Percentiles rank a stretch among this genome's conserved stretches.
These are phyloP conservation scores for Leucopternis melanops DNA, from an alignment of 2,113 vertebrate species.

Conservation along the genomic window DNA sequence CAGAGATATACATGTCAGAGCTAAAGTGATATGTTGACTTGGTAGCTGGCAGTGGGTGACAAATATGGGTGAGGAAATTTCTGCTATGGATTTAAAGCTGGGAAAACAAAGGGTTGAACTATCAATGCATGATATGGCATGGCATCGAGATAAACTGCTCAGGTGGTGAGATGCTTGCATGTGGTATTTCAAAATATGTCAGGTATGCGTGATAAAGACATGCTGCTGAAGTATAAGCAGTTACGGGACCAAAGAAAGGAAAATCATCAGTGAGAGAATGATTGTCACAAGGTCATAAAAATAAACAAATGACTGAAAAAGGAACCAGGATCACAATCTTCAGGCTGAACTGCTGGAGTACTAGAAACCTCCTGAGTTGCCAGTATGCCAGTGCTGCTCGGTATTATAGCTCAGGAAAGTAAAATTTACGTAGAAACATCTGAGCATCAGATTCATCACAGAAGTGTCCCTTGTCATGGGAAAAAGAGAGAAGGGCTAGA, in stretches of 20 bases:
- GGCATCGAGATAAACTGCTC: neutral
- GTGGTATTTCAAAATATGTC: neutral
- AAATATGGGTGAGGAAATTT: neutral
- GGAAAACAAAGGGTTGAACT: neutral
- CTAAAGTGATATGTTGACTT: neutral
- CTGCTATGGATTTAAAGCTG: neutral
- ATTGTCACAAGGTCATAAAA: neutral
- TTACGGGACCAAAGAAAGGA: neutral
- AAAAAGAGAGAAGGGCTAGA: neutral
- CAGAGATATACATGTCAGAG: neutral
- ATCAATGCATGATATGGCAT: too few relatives aligned
- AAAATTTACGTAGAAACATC: neutral
- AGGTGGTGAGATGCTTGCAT: neutral
- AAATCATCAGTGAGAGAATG: neutral
- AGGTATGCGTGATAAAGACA: neutral
- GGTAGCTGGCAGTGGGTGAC: neutral
- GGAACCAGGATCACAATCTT: neutral
- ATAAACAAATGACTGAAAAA: neutral
- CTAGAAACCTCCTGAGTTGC: neutral
- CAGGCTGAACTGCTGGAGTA: neutral
- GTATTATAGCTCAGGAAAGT: neutral
- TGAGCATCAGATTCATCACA: neutral
- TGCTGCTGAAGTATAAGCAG: neutral
- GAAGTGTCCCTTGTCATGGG: neutral
- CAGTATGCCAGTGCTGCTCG: neutral